A percentile compares a stretch with the other conserved stretches of the same genome.
phyloP scores from a whole-genome alignment of 1,140 invertebrate genomes.

The Drosophila athabasca region DNA sequence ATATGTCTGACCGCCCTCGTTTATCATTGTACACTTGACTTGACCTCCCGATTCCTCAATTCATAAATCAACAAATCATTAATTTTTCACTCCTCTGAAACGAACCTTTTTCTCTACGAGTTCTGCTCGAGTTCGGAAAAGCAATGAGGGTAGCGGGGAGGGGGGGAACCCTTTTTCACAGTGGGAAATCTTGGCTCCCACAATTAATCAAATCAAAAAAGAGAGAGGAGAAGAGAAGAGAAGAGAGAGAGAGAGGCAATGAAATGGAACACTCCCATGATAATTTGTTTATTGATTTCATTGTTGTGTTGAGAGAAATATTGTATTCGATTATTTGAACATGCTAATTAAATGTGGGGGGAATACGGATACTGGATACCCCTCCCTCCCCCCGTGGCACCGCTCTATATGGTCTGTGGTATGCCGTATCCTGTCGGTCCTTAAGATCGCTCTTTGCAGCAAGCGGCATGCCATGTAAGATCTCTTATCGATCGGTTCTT shows the following conservation, averaged over 20 bases:
- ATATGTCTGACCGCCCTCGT: conserved; percentile 35
- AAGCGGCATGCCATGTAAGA: conserved; percentile 67
- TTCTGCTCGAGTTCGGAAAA: conserved; percentile 19
- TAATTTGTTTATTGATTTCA: conserved; percentile 75
- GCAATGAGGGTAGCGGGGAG: conserved; percentile 4
- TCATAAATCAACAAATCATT: conserved; percentile 83
- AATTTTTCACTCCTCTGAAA: conserved; percentile 74
- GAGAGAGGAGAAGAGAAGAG: conserved; percentile 2
- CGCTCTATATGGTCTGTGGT: no score
- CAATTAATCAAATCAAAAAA: conserved; percentile 73
- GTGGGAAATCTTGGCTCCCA: conserved; percentile 78
- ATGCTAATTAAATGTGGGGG: conserved; percentile 74
- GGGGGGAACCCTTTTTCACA: conserved; percentile 49
- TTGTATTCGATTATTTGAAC: conserved; percentile 36
- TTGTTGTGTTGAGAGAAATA: conserved; percentile 42
- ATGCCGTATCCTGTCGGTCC: conserved; percentile 67
- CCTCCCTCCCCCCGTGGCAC: no score
- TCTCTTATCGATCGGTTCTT: conserved; percentile 70
- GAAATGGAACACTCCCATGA: conserved; percentile 72
- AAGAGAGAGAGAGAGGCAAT: conserved; percentile 42
- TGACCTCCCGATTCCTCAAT: conserved; percentile 67
- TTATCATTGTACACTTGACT: conserved; percentile 78
- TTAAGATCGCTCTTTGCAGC: conserved; percentile 48
- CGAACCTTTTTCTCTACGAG: neutral
- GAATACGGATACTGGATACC: conserved; percentile 29